A percentile compares a stretch with the other conserved stretches of the same genome.
Evolutionary conservation across 1,140 invertebrate species (phyloP).

Genomic region (Trachymyrmex septentrionalis): DNA sequence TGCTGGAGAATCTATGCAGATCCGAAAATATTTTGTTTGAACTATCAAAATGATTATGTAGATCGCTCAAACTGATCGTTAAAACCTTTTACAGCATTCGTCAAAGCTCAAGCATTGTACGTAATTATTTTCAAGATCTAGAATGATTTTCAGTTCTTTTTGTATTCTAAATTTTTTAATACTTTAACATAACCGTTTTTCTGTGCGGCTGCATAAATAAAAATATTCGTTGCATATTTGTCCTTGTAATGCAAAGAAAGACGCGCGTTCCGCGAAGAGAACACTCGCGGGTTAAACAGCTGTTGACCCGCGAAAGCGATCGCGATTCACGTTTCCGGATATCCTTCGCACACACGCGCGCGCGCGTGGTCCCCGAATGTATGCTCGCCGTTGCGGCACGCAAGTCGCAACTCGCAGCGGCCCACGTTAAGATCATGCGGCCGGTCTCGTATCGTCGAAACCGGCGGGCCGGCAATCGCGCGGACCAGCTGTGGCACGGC

Average conservation of each 20-base stretch:
- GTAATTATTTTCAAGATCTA: no score
- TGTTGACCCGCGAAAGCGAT: constrained; percentile 52
- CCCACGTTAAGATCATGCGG: constrained; percentile 25
- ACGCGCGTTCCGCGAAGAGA: neutral
- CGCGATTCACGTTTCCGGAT: constrained; percentile 58
- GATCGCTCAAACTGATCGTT: no score
- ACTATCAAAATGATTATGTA: no score
- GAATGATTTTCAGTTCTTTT: no score
- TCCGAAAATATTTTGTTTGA: no score
- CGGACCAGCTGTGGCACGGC: constrained; percentile 60
- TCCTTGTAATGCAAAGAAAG: neutral
- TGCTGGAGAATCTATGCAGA: no score
- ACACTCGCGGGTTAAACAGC: constrained; percentile 48
- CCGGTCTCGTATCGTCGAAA: constrained; percentile 60
- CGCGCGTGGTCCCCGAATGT: constrained; percentile 59
- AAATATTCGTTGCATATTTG: neutral
- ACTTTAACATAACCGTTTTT: no score
- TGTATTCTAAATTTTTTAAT: no score
- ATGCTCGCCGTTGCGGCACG: constrained; percentile 33
- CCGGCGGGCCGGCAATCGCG: constrained; percentile 51
- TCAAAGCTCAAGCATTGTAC: no score
- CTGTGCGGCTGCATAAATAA: neutral
- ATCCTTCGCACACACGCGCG: constrained; percentile 23
- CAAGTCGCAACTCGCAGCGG: constrained; percentile 30
- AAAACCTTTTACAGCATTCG: no score